Conservation (phyloP, 2,113 vertebrate species). For the Forbesichthys agassizii region DNA sequence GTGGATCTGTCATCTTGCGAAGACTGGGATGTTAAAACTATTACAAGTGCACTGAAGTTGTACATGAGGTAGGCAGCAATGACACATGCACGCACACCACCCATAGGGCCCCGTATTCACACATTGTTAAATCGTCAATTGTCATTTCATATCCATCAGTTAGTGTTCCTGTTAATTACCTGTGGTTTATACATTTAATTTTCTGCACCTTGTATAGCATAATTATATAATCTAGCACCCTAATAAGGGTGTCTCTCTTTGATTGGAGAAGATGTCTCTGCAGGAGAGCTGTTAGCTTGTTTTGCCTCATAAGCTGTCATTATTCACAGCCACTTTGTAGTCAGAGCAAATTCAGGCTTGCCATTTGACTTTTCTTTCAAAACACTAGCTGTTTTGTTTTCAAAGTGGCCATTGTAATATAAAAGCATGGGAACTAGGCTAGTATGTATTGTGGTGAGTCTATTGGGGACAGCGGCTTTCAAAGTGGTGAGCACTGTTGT, state of each 20-base stretch:
- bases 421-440: conserved; percentile 13
- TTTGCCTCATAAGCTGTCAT: conserved; percentile 4
- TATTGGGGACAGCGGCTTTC: not conserved
- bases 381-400: not conserved
- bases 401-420: not conserved
- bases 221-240: too few relatives aligned
- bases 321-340: not conserved
- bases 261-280: too few relatives aligned
- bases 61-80: conserved; percentile 85
- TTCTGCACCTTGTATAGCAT: not conserved
- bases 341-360: conserved; percentile 20
- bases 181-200: not conserved
- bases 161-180: too few relatives aligned
- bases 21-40: conserved; percentile 97
- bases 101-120: not conserved
- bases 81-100: not conserved
- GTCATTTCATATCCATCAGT: too few relatives aligned
- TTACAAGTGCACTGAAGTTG: conserved; percentile 93
- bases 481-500: not conserved
- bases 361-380: conserved; percentile 3
- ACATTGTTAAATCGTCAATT: too few relatives aligned
- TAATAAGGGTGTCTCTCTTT: too few relatives aligned
- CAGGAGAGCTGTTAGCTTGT: not conserved
- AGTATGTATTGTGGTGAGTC: conserved; percentile 1
- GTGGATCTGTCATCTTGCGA: conserved; percentile 84